Evolutionary conservation across 2,113 vertebrate genomes (phyloP).

Genomic region (Oriolus oriolus): DNA sequence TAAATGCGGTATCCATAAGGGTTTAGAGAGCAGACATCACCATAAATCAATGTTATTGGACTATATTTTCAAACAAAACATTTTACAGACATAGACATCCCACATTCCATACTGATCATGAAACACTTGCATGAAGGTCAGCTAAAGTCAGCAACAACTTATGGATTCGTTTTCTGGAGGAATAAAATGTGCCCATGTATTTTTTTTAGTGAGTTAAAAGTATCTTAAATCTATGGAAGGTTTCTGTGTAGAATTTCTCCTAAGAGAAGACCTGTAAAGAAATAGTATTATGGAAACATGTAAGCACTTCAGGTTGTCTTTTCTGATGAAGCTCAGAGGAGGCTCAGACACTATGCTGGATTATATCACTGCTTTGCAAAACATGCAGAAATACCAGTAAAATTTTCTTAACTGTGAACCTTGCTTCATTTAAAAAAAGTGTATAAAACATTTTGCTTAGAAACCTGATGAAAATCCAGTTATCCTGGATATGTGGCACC

Average conservation of each 20-base stretch:
- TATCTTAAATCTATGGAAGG: background rate
- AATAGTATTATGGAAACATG: background rate
- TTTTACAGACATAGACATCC: conserved; percentile 58
- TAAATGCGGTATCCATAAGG: conserved; percentile 60
- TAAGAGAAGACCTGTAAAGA: conserved; percentile 23
- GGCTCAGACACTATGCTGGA: background rate
- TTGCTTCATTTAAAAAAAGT: background rate
- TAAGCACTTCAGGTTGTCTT: conserved; percentile 10
- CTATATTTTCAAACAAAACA: conserved; percentile 73
- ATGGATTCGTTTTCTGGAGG: conserved; percentile 44
- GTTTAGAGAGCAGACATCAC: conserved; percentile 67
- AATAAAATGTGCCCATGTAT: background rate
- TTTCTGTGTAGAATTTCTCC: conserved; percentile 1
- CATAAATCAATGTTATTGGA: conserved; percentile 74
- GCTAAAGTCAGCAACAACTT: conserved; percentile 61
- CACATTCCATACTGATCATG: conserved; percentile 54
- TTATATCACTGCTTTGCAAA: conserved; percentile 4
- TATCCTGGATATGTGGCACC: background rate
- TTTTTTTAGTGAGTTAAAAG: background rate
- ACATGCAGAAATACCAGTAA: background rate
- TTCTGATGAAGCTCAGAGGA: conserved; percentile 25
- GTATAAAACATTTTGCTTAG: background rate
- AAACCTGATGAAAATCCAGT: background rate
- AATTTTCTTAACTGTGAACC: conserved; percentile 5
- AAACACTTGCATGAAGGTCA: conserved; percentile 64